These are phyloP conservation scores for Erpornis zantholeuca DNA, from an alignment of 2,113 vertebrate species.

Conservation along the genomic window DNA sequence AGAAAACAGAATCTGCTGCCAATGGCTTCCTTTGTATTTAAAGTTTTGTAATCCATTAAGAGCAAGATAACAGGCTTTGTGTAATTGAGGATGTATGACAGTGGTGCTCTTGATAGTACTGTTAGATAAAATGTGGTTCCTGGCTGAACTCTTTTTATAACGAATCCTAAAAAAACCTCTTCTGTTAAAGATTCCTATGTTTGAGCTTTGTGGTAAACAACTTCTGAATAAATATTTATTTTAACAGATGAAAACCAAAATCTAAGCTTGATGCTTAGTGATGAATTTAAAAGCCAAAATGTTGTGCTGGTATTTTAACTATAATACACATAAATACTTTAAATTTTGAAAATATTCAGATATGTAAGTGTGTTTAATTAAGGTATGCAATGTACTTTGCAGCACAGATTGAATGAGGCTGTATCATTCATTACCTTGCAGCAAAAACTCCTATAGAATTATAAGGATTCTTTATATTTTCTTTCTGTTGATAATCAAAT, in stretches of 20 bases:
- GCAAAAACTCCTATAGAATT: neutral
- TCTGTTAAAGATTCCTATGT: neutral
- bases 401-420: neutral
- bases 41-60: neutral
- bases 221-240: neutral
- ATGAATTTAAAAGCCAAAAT: neutral
- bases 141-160: neutral
- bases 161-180: neutral
- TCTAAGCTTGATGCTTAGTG: neutral
- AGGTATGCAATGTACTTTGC: neutral
- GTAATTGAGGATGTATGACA: neutral
- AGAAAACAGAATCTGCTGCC: neutral
- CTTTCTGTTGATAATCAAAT: neutral
- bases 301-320: neutral
- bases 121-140: neutral
- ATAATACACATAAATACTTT: neutral
- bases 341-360: neutral
- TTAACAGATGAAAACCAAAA: neutral
- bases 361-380: neutral
- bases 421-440: neutral
- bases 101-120: neutral
- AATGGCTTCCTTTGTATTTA: neutral
- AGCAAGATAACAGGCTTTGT: neutral
- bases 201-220: neutral
- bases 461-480: neutral